Evolutionary conservation across 2,888 invertebrate species (phyloP).

Genomic region (Carabus problematicus): DNA sequence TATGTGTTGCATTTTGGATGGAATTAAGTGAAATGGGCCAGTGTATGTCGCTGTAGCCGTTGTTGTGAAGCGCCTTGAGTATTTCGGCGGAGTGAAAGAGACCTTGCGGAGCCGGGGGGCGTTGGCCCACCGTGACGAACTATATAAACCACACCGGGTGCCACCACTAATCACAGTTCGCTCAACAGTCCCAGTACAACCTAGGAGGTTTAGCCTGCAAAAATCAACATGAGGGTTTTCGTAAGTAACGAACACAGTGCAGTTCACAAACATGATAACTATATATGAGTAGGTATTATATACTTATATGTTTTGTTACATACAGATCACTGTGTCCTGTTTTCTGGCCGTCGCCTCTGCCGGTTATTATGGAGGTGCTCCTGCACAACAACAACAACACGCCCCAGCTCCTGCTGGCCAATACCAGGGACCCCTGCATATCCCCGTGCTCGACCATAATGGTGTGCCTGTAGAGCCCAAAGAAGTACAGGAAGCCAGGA

Average conservation of each 20-base stretch:
- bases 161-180: conserved; percentile 24
- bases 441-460: conserved; percentile 38
- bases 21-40: no score
- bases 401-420: conserved; percentile 9
- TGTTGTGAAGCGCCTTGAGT: conserved; percentile 3
- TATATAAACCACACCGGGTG: conserved; percentile 22
- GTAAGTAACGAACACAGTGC: conserved; percentile 24
- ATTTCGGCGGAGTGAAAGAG: conserved; percentile 37
- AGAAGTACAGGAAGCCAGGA: conserved; percentile 37
- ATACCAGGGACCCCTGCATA: conserved; percentile 38
- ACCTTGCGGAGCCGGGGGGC: conserved; percentile 27
- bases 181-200: conserved; percentile 28
- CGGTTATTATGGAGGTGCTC: conserved; percentile 24
- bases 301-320: not conserved
- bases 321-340: conserved; percentile 40
- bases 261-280: not conserved
- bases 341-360: conserved; percentile 40
- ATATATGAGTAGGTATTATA: not conserved
- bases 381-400: conserved; percentile 3
- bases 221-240: conserved; percentile 29
- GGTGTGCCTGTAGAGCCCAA: conserved; percentile 41
- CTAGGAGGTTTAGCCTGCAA: conserved; percentile 28
- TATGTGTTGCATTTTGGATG: no score
- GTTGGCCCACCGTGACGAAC: conserved; percentile 14
- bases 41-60: no score